phyloP scores from a whole-genome alignment of 2,888 invertebrate species.

The Brachyopa scutellaris region DNA sequence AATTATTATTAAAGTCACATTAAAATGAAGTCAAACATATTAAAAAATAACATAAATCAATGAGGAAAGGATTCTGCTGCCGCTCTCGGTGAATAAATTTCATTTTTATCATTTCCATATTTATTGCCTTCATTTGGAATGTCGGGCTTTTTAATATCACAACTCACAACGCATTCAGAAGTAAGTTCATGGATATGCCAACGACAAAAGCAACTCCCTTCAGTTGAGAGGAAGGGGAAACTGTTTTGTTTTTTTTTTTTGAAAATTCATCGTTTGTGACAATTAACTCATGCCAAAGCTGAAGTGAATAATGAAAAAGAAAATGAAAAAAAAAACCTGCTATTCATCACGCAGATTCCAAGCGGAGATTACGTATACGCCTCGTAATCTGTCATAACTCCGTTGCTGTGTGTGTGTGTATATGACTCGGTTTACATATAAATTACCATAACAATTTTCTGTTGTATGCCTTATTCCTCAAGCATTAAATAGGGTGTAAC shows the following conservation, averaged over 20 bases:
- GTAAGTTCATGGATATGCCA: constrained; percentile 6
- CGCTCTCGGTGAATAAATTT: background rate
- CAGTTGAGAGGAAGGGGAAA: background rate
- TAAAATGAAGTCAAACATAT: constrained; percentile 4
- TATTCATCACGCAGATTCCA: constrained; percentile 41
- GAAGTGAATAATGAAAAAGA: background rate
- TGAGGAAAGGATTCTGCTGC: background rate
- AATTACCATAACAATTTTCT: constrained; percentile 60
- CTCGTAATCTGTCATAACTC: constrained; percentile 42
- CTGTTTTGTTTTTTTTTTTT: background rate
- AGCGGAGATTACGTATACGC: constrained; percentile 27
- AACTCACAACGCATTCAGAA: constrained; percentile 1
- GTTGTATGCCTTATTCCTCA: constrained; percentile 13
- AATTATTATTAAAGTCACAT: background rate
- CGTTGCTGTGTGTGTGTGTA: constrained; percentile 2
- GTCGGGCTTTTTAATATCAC: background rate
- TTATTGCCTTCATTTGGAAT: constrained; percentile 15
- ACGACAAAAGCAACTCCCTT: too few species aligned
- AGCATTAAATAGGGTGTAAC: constrained; percentile 58
- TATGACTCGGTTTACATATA: constrained; percentile 29
- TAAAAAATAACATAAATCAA: constrained; percentile 21
- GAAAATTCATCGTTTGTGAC: constrained; percentile 49
- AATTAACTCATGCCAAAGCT: constrained; percentile 25
- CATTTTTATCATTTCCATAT: constrained; percentile 13
- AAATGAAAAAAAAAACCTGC: constrained; percentile 11